These are phyloP conservation scores for Gallinago nigripennis DNA, from an alignment of 2,797 vertebrate genomes.

Conservation along the genomic window DNA sequence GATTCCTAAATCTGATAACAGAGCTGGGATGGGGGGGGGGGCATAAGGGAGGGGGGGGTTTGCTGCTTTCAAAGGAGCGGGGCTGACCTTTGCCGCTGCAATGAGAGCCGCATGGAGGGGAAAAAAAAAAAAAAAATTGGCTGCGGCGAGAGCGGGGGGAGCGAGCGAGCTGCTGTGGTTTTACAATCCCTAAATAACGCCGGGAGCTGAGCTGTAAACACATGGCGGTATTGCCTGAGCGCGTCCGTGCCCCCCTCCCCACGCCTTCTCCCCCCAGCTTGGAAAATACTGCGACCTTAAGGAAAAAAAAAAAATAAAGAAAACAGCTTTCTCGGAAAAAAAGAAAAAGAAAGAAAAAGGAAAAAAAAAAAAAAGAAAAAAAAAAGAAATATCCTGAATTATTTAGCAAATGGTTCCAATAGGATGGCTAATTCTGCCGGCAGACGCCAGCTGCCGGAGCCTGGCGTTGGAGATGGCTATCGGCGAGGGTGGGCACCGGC, in stretches of 20 bases:
- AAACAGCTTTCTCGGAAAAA: not conserved
- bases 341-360: not conserved
- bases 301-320: not conserved
- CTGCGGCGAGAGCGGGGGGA: conserved; percentile 26
- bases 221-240: conserved; percentile 12
- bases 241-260: not conserved
- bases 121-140: conserved; percentile 22
- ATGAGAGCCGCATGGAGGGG: conserved; percentile 43
- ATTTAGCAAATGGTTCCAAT: conserved; percentile 58
- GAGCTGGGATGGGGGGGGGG: not conserved
- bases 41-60: not conserved
- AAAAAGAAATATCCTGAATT: conserved; percentile 38
- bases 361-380: not conserved
- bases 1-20: conserved; percentile 69
- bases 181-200: conserved; percentile 63
- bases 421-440: conserved; percentile 23
- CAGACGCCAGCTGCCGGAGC: conserved; percentile 30
- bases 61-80: conserved; percentile 59
- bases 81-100: conserved; percentile 70
- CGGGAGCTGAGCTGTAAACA: conserved; percentile 59
- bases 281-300: conserved; percentile 30
- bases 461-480: not conserved
- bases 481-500: not conserved
- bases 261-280: not conserved
- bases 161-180: conserved; percentile 54